Base-by-base conservation (phyloP, 2,797 vertebrate genomes). In the Gambusia yucatana region DNA sequence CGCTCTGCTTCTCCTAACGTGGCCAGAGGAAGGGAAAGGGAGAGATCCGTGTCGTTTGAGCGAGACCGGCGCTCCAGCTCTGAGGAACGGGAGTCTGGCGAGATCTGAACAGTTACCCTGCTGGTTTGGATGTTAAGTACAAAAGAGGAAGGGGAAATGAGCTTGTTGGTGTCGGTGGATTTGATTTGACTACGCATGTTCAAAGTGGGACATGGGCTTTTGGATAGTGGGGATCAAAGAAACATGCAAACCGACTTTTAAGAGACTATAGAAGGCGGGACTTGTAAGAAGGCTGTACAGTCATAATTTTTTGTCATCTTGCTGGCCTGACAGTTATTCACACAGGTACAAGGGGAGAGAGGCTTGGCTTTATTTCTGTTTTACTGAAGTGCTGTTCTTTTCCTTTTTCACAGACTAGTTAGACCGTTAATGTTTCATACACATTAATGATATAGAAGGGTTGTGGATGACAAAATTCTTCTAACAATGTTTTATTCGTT, bases 21-120 rank as follows among this genome's bases (percentile, higher is more conserved):
- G 82, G 86, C 87, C 83, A 89, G 76, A 70, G 90, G 73, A 80
- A 87, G 78, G 55, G 94, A 95, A 20, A 89, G 94, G 80, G 96
- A 96, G 89, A 85, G 95, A 75, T 96, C 95, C 0, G 85, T 95
- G 77, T 96, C 96, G 0, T 87, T 76, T 1, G 96, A 96, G 88
- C 91, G 94, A 77, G 95, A 96, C 65, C 87, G 93, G 36, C 95
- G 87, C 41, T 96, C 95, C 84, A 96, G 96, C 89, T 96, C 95
- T 0, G 96, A 96, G 72, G 96, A 96, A 89, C 93, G 96, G 65
- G 96, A 96, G 88, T 96, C 93, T 0, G 89, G 93, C 0, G 91
- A 90, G 82, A 93, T 91, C 86, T 91, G 86, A 92, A 80, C 86
- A 59, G 73, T 41, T 59, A 11, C 9, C 10, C 22, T 73, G 80